Conservation (phyloP, 2,797 vertebrate genomes). For the Uromys caudimaculatus region DNA sequence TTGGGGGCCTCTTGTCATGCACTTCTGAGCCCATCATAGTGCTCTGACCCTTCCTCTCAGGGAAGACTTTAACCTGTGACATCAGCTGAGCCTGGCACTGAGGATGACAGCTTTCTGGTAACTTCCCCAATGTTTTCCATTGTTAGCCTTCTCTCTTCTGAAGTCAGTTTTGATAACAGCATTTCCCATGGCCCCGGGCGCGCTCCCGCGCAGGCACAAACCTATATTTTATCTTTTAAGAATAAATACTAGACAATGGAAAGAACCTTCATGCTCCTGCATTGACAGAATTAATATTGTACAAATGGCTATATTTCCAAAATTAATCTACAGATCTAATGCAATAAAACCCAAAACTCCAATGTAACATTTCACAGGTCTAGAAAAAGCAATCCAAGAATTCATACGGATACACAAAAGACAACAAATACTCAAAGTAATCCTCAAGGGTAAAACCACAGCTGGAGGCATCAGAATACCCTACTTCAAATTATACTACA, state of each 20-base stretch:
- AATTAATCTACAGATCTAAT: not conserved
- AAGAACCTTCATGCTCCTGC: not conserved
- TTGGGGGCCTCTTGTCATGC: conserved; percentile 85
- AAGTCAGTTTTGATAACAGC: conserved; percentile 33
- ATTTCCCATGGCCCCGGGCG: too few species aligned
- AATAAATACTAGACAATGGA: not conserved
- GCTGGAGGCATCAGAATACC: not conserved
- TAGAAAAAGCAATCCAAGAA: not conserved
- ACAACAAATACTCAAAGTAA: not conserved
- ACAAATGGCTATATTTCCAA: not conserved
- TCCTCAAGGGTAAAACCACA: too few species aligned
- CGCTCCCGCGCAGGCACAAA: too few species aligned
- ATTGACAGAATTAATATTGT: not conserved
- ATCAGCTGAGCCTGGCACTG: not conserved
- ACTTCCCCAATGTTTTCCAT: conserved; percentile 62
- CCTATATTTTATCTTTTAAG: not conserved
- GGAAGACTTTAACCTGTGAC: conserved; percentile 72
- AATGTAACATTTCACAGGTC: not conserved
- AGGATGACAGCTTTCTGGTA: not conserved
- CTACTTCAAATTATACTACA: not conserved
- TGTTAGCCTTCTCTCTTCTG: conserved; percentile 56
- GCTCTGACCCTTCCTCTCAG: not conserved
- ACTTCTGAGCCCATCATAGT: conserved; percentile 91
- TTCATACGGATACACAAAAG: not conserved
- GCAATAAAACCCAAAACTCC: not conserved